Percentiles rank a stretch among this genome's conserved stretches.
Conservation (phyloP, 2,797 vertebrate species). For the Masticophis lateralis region DNA sequence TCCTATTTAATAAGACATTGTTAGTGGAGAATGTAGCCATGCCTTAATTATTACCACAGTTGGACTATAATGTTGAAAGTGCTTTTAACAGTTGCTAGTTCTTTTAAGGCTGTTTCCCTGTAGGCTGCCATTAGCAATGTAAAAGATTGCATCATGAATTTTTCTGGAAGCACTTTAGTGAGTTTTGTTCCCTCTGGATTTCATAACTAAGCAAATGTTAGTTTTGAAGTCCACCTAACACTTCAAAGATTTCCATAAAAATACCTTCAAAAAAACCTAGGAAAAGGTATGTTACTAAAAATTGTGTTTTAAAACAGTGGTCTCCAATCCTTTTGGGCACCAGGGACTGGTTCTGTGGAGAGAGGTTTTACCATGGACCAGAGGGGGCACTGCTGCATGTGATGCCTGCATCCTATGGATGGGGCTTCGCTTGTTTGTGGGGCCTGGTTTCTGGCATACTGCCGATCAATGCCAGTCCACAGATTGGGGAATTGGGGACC, state of each 20-base stretch:
- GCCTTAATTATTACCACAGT: neutral
- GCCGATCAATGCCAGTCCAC: neutral
- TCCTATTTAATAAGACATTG: constrained; percentile 5
- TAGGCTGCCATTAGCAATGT: neutral
- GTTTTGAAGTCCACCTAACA: neutral
- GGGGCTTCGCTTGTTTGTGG: neutral
- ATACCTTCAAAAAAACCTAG: neutral
- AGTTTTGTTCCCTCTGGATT: neutral
- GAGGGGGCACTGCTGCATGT: neutral
- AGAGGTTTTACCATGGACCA: neutral
- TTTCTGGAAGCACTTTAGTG: neutral
- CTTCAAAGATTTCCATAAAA: neutral
- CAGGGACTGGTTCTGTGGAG: neutral
- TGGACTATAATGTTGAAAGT: neutral
- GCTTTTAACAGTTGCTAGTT: neutral
- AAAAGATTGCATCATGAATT: neutral
- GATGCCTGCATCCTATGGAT: neutral
- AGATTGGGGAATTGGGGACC: neutral
- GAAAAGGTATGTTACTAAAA: neutral
- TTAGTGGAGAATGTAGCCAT: neutral
- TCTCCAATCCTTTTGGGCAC: neutral
- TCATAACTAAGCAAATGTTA: neutral
- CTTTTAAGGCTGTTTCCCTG: neutral
- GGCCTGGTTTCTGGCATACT: neutral
- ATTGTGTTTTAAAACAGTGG: neutral